A percentile compares a stretch with the other conserved stretches of the same genome.
These are phyloP conservation scores for Paedocypris micromegethes DNA, from an alignment of 2,797 vertebrate species.

Conservation along the genomic window DNA sequence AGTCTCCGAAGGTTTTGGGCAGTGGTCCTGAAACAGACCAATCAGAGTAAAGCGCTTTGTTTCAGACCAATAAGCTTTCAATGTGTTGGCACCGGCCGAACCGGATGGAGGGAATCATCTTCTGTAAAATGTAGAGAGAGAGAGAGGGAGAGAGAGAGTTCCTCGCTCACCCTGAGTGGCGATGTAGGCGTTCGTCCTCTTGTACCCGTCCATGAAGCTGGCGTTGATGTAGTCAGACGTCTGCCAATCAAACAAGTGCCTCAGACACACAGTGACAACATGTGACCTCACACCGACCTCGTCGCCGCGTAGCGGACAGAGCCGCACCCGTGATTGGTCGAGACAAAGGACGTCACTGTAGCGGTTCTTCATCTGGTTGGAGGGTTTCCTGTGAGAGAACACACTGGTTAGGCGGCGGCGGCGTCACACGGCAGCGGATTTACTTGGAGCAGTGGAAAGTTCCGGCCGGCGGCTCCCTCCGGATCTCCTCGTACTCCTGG, in stretches of 20 bases:
- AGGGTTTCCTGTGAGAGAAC: constrained; percentile 64
- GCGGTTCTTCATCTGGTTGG: constrained; percentile 81
- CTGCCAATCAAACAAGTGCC: constrained; percentile 51
- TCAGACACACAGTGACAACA: not conserved
- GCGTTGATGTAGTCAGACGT: constrained; percentile 81
- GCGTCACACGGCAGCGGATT: constrained; percentile 41
- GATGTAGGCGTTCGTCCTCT: constrained; percentile 75
- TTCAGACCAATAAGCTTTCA: too few species aligned
- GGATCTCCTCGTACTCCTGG: constrained; percentile 82
- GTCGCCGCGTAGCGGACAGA: constrained; percentile 69
- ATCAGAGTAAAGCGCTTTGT: too few species aligned
- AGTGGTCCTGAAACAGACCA: constrained; percentile 69
- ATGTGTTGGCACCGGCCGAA: too few species aligned
- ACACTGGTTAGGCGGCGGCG: not conserved
- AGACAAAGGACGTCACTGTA: constrained; percentile 82
- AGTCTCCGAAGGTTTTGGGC: constrained; percentile 80
- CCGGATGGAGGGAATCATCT: too few species aligned
- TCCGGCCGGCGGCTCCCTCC: constrained; percentile 75
- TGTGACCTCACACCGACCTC: constrained; percentile 57
- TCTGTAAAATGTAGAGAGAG: too few species aligned
- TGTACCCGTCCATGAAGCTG: constrained; percentile 85
- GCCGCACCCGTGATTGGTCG: constrained; percentile 76
- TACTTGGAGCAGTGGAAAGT: constrained; percentile 80
- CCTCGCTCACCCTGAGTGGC: constrained; percentile 76
- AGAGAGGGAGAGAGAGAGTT: too few species aligned